Evolutionary conservation across 2,888 invertebrate genomes (phyloP).

Genomic region (Spialia ferax): DNA sequence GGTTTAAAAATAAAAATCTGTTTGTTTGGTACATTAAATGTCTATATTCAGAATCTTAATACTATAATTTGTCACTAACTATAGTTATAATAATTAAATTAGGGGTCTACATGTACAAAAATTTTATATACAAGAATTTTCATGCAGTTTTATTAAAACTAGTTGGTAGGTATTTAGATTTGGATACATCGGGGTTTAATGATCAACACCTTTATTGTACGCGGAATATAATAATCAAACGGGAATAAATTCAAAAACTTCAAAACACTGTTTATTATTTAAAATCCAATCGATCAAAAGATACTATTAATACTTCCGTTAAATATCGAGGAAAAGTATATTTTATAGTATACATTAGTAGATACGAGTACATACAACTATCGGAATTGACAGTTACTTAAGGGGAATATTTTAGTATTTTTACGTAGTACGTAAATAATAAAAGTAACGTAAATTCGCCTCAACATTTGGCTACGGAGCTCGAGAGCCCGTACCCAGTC

Average conservation of each 20-base stretch:
- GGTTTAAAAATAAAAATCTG: constrained; percentile 10
- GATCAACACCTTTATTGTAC: constrained; percentile 55
- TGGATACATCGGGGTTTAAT: constrained; percentile 67
- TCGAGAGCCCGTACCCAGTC: neutral
- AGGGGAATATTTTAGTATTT: constrained; percentile 26
- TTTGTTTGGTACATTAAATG: constrained; percentile 63
- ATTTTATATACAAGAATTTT: constrained; percentile 81
- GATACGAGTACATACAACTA: constrained; percentile 51
- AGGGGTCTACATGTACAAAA: constrained; percentile 85
- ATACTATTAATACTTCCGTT: constrained; percentile 33
- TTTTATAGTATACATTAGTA: constrained; percentile 12
- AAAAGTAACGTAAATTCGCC: constrained; percentile 29
- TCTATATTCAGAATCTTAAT: constrained; percentile 83
- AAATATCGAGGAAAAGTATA: constrained; percentile 26
- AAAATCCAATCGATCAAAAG: constrained; percentile 45
- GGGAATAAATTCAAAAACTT: constrained; percentile 44
- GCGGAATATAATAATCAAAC: constrained; percentile 50
- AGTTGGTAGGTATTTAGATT: constrained; percentile 73
- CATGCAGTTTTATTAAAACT: constrained; percentile 71
- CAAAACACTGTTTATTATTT: constrained; percentile 40
- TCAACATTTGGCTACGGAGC: constrained; percentile 22
- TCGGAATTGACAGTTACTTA: constrained; percentile 61
- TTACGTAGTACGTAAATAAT: constrained; percentile 27
- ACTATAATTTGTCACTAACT: constrained; percentile 81
- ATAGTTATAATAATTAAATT: constrained; percentile 79